Evolutionary conservation across 1,140 invertebrate genomes (phyloP).

Genomic region (Aphaenogaster ashmeadi): DNA sequence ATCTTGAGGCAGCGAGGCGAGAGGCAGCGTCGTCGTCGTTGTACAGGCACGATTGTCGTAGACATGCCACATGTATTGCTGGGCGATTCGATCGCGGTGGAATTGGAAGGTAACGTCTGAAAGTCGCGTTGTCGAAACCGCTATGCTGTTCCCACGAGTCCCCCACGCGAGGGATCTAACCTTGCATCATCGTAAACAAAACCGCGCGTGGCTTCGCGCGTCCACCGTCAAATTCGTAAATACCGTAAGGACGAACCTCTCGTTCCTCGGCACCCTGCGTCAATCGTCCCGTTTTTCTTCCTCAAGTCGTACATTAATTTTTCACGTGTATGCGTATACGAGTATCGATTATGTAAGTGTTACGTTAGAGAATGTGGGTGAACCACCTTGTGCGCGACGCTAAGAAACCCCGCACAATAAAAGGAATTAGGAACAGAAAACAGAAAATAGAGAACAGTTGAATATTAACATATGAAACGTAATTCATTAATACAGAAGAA

Average conservation of each 20-base stretch:
- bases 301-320: neutral
- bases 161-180: conserved; percentile 39
- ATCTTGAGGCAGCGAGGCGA: neutral
- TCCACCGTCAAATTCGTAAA: neutral
- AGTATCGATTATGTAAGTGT: conserved; percentile 34
- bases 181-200: conserved; percentile 30
- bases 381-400: neutral
- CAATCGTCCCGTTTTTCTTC: neutral
- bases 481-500: too few relatives aligned
- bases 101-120: conserved; percentile 83
- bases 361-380: neutral
- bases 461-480: too few relatives aligned
- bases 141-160: neutral
- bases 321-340: neutral
- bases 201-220: neutral
- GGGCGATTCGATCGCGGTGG: conserved; percentile 82
- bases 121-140: neutral
- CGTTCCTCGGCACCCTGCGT: neutral
- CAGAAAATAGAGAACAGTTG: too few relatives aligned
- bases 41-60: neutral
- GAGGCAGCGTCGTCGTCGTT: neutral
- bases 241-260: neutral
- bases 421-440: too few relatives aligned
- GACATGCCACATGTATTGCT: conserved; percentile 85
- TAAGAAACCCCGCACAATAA: too few relatives aligned